These are phyloP conservation scores for Acromyrmex heyeri DNA, from an alignment of 1,140 invertebrate genomes.

Conservation along the genomic window DNA sequence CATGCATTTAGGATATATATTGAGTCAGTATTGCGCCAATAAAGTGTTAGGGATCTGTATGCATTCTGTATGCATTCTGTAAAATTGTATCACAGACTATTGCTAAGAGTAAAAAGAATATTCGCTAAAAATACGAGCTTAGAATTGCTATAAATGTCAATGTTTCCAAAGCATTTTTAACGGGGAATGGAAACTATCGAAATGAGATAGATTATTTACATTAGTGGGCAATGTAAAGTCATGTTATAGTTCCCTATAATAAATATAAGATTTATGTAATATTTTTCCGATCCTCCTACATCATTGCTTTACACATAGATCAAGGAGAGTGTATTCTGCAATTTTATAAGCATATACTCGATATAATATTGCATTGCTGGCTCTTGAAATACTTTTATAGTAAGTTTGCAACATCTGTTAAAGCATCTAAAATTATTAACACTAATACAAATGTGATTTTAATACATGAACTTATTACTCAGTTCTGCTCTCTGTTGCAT, in stretches of 20 bases:
- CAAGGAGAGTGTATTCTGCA: neutral
- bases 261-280: constrained; percentile 45
- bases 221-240: constrained; percentile 36
- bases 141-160: constrained; percentile 48
- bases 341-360: constrained; percentile 38
- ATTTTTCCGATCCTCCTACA: neutral
- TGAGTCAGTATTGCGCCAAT: too few relatives aligned
- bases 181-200: constrained; percentile 21
- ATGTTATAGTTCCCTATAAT: constrained; percentile 9
- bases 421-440: constrained; percentile 59
- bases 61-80: constrained; percentile 67
- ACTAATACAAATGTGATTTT: constrained; percentile 15
- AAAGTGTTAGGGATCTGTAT: neutral
- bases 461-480: constrained; percentile 21
- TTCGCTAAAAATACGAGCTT: constrained; percentile 66
- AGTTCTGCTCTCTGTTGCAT: neutral
- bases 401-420: constrained; percentile 34
- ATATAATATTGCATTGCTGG: constrained; percentile 51
- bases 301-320: neutral
- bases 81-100: constrained; percentile 75
- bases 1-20: too few relatives aligned
- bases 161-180: constrained; percentile 55
- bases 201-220: constrained; percentile 65
- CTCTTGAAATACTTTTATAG: constrained; percentile 9
- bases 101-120: constrained; percentile 67